Evolutionary conservation across 2,797 vertebrate genomes (phyloP), one percentile per base, ranked within the genome.

Genomic region (Gallirallus australis): DNA sequence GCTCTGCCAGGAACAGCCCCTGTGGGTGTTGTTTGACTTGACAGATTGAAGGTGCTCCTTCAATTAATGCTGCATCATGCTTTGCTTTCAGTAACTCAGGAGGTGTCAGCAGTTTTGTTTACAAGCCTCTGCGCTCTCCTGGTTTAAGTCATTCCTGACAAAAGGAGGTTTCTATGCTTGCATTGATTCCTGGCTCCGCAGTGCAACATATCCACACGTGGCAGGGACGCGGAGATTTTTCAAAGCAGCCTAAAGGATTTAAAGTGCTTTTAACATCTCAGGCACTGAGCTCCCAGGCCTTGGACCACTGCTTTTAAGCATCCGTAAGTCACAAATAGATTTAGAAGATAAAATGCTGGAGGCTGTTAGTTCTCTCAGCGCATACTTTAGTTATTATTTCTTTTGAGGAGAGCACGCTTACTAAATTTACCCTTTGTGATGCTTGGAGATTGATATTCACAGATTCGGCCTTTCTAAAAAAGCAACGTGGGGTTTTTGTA

Each of bases 191-290:
- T 79, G 73, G 93, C 87, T 91, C 89, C 0, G 4, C 50, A 5
- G 50, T 21, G 66, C 91, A 91, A 94, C 95, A 95, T 78, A 94
- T 56, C 95, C 7, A 5, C 89, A 83, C 73, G 81, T 92, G 92
- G 79, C 70, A 86, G 78, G 76, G 77, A 56, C 11, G 2, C 11
- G 42, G 93, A 91, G 92, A 76, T 94, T 95, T 96, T 94, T 96
- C 95, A 95, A 94, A 96, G 95, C 70, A 68, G 87, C 71, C 87
- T 90, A 73, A 86, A 95, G 94, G 77, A 90, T 94, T 96, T 95
- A 94, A 94, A 86, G 70, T 84, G 90, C 87, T 94, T 96, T 90
- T 90, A 93, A 86, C 77, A 84, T 94, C 81, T 75, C 53, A 5
- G 45, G 45, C 86, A 56, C 45, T 35, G 90, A 90, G 85, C 77